Evolutionary conservation across 2,888 invertebrate species (phyloP), one percentile per base, ranked within the genome.

Genomic region (Esperia sulphurella): DNA sequence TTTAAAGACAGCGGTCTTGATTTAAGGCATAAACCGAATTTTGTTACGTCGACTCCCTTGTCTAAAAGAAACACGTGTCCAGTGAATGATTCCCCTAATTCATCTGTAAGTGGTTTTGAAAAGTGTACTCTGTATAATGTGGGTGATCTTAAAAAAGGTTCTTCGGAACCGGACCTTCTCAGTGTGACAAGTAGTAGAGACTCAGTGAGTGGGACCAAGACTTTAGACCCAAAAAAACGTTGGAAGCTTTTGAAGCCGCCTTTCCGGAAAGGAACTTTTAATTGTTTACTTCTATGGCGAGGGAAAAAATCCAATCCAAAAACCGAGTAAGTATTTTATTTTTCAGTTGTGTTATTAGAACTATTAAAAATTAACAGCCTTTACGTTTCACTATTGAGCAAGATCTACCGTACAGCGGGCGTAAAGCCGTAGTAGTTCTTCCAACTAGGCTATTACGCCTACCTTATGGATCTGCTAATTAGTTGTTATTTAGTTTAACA

Each of bases 271-370:
- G 81, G 81, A 31, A 71, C 85, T 33, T 83, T 90, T 54, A 86
- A 87, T 61, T 86, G 85, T 61, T 68, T 90, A 59, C 64, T 89
- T 37, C 73, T 75, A 39, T 90, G 89, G 89, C 83, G 86, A 50
- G 76, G 79, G 55, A 88, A 82, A 63, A 86, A 80, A 62, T 63
- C 75, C 43, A 70, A 61, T 49, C 75, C 78, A 52, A 65, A 67
- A 41, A 51, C 61, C 42, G 80, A 74, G 90, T 89, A 60, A 86
- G 43, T 44, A 35, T n/a, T 35, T n/a, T n/a, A 8, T 5, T 21
- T 21, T 21, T 3, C 5, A 3, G 5, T 21, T 21, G 21, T 3
- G 21, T 21, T 5, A 3, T 21, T 21, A 21, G 21, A 21, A 21
- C 21, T 21, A 21, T 21, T 21, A 21, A 21, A 21, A 21, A 5